Evolutionary conservation across 2,797 vertebrate species (phyloP).

Genomic region (Acrossocheilus fasciatus): DNA sequence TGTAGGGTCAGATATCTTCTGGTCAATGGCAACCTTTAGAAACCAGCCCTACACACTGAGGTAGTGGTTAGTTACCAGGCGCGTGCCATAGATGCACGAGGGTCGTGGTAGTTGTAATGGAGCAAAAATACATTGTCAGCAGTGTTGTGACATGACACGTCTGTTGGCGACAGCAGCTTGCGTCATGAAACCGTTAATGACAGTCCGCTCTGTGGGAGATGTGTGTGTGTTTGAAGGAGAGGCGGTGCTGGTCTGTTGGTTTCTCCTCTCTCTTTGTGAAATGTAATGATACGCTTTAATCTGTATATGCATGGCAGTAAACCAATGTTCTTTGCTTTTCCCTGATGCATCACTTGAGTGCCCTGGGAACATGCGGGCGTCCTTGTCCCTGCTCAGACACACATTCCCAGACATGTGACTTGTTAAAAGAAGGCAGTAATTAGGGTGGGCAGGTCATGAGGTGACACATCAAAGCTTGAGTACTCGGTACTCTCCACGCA

Average conservation of each 20-base stretch:
- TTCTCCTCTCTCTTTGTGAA: constrained; percentile 30
- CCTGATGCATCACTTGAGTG: constrained; percentile 34
- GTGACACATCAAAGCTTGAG: constrained; percentile 74
- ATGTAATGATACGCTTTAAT: constrained; percentile 35
- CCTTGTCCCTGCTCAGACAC: constrained; percentile 35
- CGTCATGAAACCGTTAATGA: constrained; percentile 45
- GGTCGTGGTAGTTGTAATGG: background rate
- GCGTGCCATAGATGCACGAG: background rate
- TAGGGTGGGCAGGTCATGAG: constrained; percentile 68
- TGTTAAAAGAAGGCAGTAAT: constrained; percentile 61
- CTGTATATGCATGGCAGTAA: constrained; percentile 24
- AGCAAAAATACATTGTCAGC: constrained; percentile 16
- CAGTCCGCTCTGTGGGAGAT: constrained; percentile 6
- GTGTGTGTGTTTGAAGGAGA: constrained; percentile 30
- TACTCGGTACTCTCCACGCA: constrained; percentile 59
- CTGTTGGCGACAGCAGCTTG: background rate
- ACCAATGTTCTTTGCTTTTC: constrained; percentile 30
- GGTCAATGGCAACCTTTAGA: constrained; percentile 31
- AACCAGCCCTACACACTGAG: constrained; percentile 2
- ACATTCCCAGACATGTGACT: constrained; percentile 55
- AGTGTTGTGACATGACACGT: constrained; percentile 28
- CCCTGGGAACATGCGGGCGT: constrained; percentile 24
- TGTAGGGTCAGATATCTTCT: constrained; percentile 71
- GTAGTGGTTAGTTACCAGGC: constrained; percentile 11
- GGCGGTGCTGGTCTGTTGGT: constrained; percentile 5